Evolutionary conservation across 2,888 invertebrate species (phyloP), one percentile per base, ranked within the genome.

Genomic region (Osmoderma eremita): DNA sequence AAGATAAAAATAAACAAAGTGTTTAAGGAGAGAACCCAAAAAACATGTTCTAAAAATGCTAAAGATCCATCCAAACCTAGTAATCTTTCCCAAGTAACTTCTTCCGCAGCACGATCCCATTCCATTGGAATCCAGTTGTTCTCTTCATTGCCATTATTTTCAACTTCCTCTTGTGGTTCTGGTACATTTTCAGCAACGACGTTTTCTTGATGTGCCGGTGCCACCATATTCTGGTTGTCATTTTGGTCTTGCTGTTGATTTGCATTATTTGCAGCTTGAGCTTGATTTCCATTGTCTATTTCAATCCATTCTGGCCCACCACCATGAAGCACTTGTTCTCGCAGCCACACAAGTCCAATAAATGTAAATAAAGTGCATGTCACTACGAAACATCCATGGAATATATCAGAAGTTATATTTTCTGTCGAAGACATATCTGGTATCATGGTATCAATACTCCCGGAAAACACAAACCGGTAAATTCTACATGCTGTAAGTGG

Each of bases 61-160:
- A 98, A 88, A 0, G 98, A 98, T 0, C 98, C 98, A 82, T 99
- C 98, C 8, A 99, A 83, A 0, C 98, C 98, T 0, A 99, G 85
- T 4, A 99, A 84, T 71, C 97, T 88, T 80, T 99, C 98, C 99
- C 99, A 99, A 0, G 98, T 99, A 22, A 99, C 84, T 81, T 99
- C 99, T 78, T 98, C 99, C 10, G 95, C 96, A 0, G 97, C 97
- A 70, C 97, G 86, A 79, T 98, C 98, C 97, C 97, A 98, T 78
- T 98, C 98, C 88, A 98, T 95, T 0, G 97, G 97, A 82, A 98
- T 98, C 97, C 98, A 98, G 78, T 97, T 97, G 68, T 90, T 93
- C 76, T 92, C 93, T 77, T 92, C 91, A 3, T 89, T 89, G 36
- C 86, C 88, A 72, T 88, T 79, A 22, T 86, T 83, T 74, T 88